Base-by-base conservation (phyloP, 1,140 invertebrate species). In the Drosophila athabasca region DNA sequence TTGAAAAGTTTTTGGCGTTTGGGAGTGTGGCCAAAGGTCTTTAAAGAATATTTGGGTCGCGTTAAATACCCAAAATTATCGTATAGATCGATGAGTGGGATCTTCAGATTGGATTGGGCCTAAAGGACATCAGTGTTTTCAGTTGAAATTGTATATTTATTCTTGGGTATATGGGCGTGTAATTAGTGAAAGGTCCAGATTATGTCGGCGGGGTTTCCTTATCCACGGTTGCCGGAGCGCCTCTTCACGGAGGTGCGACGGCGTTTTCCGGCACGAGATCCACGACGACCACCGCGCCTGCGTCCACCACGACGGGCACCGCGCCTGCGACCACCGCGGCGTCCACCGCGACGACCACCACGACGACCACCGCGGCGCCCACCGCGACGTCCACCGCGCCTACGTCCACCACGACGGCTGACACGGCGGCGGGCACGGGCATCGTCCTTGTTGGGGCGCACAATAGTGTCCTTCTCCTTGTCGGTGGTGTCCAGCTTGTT, bases 361-460 rank as follows among this genome's bases (percentile, higher is more conserved):
- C 43, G 54, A 1, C 55, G 41, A 6, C 54, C 54, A 29, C 61
- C 58, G 6, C 61, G 26, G 2, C 69, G 52, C 24, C 65, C 55
- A n/a, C 62, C 64, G 2, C 72, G 43, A 6, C 74, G 64, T 22
- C 74, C 41, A 6, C 53, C 41, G 8, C 64, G 15, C 17, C 17
- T 19, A 19, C 17, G 17, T 19, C 17, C 17, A 19, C 17, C 17
- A 43, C 76, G 78, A 15, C 73, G 58, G 45, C 76, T 62, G 13
- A 87, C 46, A 19, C 75, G 62, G 45, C 82, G 77, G 8, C 82
- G 76, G 61, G 82, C 82, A 62, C 82, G 82, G 15, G 55, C 82
- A 29, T 87, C 82, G 13, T 82, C 52, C 48, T 67, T 76, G 65
- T 65, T 88, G 35, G 74, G n/a, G 0, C 49, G 45, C 6, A 62